Base-by-base conservation (phyloP, 2,113 vertebrate species). In the Seriola rivoliana region DNA sequence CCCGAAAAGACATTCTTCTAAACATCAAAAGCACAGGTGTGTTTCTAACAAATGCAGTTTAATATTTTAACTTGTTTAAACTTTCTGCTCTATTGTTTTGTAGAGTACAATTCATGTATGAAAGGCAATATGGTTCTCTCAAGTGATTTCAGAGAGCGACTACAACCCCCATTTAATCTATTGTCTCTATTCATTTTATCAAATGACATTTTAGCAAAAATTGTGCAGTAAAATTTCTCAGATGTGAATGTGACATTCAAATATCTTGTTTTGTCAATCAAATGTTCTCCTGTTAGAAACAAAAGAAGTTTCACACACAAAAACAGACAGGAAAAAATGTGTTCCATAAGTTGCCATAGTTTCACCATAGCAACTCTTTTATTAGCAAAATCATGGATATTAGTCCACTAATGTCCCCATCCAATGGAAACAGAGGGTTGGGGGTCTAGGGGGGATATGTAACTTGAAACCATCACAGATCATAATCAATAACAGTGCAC, bases 321-420 rank as follows among this genome's bases (percentile, higher is more conserved):
- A 78, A 80, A 62, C 11, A 76, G 3, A 74, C 69, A 65, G 6
- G 64, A 64, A 23, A 58, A n/a, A 59, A 25, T 17, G 12, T 91
- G 78, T 94, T 93, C 82, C 80, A 88, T 81, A 92, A 85, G 80
- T 82, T 92, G 91, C 93, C 42, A 76, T 88, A 71, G 92, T 88
- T 91, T 89, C 67, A 93, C 88, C 93, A 91, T 3, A 85, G 89
- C 94, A 94, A 54, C 90, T 82, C 71, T 94, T 95, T 95, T 95
- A 95, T 94, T 95, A 94, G 92, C 93, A 95, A 95, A 95, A 94
- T 91, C 90, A 93, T 94, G 89, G 88, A 93, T 87, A 94, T 93
- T 94, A 94, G 91, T 94, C 89, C 85, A 91, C 90, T 89, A 90
- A 89, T 68, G 84, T 92, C 92, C 92, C 90, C 92, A 90, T 92